These are phyloP conservation scores for Creontiades dilutus DNA, from an alignment of 2,888 invertebrate species.

Conservation along the genomic window DNA sequence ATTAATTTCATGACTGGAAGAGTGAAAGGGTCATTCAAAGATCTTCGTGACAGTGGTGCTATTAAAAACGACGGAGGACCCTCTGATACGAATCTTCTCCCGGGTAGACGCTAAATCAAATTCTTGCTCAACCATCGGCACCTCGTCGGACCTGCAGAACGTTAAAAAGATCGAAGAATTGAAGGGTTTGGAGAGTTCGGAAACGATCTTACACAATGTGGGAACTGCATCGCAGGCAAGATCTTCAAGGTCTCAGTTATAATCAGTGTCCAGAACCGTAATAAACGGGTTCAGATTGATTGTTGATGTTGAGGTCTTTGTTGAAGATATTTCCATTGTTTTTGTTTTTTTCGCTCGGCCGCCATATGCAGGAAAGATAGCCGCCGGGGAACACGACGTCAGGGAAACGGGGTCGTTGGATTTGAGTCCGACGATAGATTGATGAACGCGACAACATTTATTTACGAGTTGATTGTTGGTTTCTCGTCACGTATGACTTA, in stretches of 20 bases:
- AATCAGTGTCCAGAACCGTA: neutral
- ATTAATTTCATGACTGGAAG: neutral
- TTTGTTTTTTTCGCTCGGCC: neutral
- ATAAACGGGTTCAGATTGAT: neutral
- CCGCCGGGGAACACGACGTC: conserved; percentile 9
- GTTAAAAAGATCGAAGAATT: neutral
- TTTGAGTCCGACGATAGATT: neutral
- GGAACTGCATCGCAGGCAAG: neutral
- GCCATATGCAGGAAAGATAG: neutral
- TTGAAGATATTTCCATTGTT: neutral
- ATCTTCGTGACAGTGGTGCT: neutral
- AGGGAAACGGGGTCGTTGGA: neutral
- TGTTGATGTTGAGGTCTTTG: conserved; percentile 16
- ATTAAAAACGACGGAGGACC: neutral
- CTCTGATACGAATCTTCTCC: neutral
- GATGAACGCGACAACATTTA: neutral
- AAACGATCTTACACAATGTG: neutral
- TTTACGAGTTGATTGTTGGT: neutral
- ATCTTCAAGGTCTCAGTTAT: conserved; percentile 11
- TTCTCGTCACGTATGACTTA: neutral
- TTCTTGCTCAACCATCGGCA: conserved; percentile 32
- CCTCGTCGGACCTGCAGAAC: neutral
- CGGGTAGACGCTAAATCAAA: neutral
- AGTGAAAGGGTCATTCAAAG: conserved; percentile 14
- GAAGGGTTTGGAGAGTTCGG: neutral